Evolutionary conservation across 2,113 vertebrate species (phyloP).

Genomic region (Ondatra zibethicus): DNA sequence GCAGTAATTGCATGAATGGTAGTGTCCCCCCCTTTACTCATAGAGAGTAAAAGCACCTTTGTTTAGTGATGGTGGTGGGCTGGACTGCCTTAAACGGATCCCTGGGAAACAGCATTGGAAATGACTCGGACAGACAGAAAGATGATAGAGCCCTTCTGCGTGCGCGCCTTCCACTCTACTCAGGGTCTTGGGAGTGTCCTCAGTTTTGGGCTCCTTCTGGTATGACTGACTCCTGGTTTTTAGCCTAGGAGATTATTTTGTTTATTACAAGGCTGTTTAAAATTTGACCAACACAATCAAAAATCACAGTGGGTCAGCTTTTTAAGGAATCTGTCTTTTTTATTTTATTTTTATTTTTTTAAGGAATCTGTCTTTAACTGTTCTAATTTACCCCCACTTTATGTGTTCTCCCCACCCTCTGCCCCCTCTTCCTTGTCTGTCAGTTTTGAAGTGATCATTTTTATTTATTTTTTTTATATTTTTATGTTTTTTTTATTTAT

Average conservation of each 20-base stretch:
- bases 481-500: too few species aligned
- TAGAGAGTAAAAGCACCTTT: slow-evolving; percentile 66
- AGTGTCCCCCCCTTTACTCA: not conserved
- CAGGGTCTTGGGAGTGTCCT: slow-evolving; percentile 9
- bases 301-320: slow-evolving; percentile 66
- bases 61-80: slow-evolving; percentile 17
- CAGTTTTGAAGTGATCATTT: slow-evolving; percentile 49
- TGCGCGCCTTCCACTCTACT: slow-evolving; percentile 11
- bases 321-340: slow-evolving; percentile 44
- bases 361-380: slow-evolving; percentile 58
- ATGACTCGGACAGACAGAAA: slow-evolving; percentile 52
- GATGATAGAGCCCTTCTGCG: slow-evolving; percentile 1
- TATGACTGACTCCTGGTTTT: slow-evolving; percentile 29
- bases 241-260: slow-evolving; percentile 58
- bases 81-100: slow-evolving; percentile 12
- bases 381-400: slow-evolving; percentile 39
- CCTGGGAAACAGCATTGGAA: slow-evolving; percentile 34
- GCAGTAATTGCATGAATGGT: not conserved
- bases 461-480: too few species aligned
- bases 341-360: not conserved
- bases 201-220: not conserved
- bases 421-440: not conserved
- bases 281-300: slow-evolving; percentile 52
- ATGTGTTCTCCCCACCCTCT: not conserved
- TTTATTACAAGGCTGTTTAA: slow-evolving; percentile 64